Evolutionary conservation across 2,888 invertebrate species (phyloP).

Genomic region (Diloba caeruleocephala): DNA sequence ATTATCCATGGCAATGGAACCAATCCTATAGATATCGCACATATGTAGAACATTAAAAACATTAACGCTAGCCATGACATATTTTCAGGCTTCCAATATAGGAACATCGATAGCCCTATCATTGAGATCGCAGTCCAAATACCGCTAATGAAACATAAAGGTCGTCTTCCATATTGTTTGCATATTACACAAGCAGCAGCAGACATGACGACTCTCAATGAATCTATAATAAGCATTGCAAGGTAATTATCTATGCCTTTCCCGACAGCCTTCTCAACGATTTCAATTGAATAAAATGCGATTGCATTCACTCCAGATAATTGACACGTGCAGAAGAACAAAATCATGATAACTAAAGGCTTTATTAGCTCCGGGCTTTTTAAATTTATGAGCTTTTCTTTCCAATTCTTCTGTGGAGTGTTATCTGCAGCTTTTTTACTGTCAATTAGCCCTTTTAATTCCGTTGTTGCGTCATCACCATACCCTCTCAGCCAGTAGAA

Average conservation of each 20-base stretch:
- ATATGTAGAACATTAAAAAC: slow-evolving; percentile 88
- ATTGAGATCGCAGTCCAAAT: slow-evolving; percentile 90
- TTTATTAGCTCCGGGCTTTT: slow-evolving; percentile 87
- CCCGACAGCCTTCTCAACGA: slow-evolving; percentile 89
- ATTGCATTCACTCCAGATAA: slow-evolving; percentile 93
- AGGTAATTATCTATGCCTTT: slow-evolving; percentile 90
- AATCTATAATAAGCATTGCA: slow-evolving; percentile 91
- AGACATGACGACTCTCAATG: slow-evolving; percentile 90
- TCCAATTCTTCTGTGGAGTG: slow-evolving; percentile 69
- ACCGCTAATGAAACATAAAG: slow-evolving; percentile 91
- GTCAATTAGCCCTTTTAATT: slow-evolving; percentile 83
- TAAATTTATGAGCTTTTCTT: slow-evolving; percentile 73
- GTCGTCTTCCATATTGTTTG: slow-evolving; percentile 90
- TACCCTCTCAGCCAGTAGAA: slow-evolving; percentile 90
- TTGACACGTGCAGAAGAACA: slow-evolving; percentile 91
- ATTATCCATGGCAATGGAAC: slow-evolving; percentile 93
- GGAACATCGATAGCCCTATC: slow-evolving; percentile 85
- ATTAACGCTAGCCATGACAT: slow-evolving; percentile 86
- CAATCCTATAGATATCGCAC: slow-evolving; percentile 89
- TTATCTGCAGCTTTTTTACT: slow-evolving; percentile 75
- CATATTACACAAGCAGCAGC: slow-evolving; percentile 90
- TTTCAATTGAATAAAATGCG: slow-evolving; percentile 92
- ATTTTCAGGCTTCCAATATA: slow-evolving; percentile 76
- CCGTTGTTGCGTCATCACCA: slow-evolving; percentile 82
- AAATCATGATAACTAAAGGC: slow-evolving; percentile 90